These are phyloP conservation scores for Microcebus tavaratra DNA, from an alignment of 2,113 vertebrate genomes.

Conservation along the genomic window DNA sequence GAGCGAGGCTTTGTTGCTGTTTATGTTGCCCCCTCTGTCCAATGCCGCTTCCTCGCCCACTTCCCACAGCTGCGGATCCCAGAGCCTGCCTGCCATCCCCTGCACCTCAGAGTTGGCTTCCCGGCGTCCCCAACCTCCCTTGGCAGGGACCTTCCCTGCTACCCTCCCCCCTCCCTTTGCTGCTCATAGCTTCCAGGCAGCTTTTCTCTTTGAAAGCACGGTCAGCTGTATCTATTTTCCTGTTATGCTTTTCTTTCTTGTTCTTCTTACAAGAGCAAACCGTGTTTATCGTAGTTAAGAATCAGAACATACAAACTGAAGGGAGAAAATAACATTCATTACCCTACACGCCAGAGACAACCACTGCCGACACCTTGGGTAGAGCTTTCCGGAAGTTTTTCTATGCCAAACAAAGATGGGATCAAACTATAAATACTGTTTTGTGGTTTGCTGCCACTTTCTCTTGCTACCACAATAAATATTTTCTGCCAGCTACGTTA, in stretches of 20 bases:
- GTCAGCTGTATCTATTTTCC: slow-evolving; percentile 25
- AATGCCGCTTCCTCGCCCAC: neutral
- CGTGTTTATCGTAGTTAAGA: slow-evolving; percentile 21
- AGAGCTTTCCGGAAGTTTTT: slow-evolving; percentile 16
- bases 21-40: neutral
- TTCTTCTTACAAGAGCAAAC: slow-evolving; percentile 29
- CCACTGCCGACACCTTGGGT: slow-evolving; percentile 1
- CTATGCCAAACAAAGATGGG: slow-evolving; percentile 44
- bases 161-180: neutral
- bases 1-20: neutral
- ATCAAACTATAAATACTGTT: neutral
- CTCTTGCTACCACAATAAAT: slow-evolving; percentile 8
- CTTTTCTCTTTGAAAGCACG: slow-evolving; percentile 1
- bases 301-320: slow-evolving; percentile 47
- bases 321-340: neutral
- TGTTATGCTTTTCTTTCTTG: neutral
- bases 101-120: neutral
- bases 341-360: slow-evolving; percentile 19
- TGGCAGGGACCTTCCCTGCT: neutral
- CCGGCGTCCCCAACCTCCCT: neutral
- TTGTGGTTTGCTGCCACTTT: slow-evolving; percentile 4
- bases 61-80: neutral
- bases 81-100: neutral
- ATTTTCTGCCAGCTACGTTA: neutral
- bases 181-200: neutral